Conservation (phyloP, 2,797 vertebrate genomes). For the Alauda arvensis region DNA sequence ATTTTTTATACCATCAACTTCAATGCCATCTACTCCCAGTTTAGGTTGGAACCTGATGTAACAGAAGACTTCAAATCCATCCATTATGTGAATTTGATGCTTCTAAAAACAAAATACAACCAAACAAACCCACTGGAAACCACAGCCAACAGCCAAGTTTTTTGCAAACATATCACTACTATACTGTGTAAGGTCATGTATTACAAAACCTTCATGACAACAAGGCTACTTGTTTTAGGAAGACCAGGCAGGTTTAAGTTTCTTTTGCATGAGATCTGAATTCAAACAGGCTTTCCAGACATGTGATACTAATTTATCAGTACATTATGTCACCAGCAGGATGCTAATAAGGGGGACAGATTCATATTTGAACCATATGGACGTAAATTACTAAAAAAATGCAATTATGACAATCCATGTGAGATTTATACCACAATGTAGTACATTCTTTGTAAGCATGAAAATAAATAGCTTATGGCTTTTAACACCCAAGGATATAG, state of each 20-base stretch:
- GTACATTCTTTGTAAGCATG: constrained; percentile 1
- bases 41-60: neutral
- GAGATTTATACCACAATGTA: constrained; percentile 12
- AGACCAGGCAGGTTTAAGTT: neutral
- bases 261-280: neutral
- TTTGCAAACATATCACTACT: neutral
- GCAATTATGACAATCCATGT: neutral
- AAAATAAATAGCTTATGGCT: constrained; percentile 44
- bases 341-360: neutral
- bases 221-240: neutral
- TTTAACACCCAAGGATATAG: constrained; percentile 43
- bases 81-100: rapidly evolving
- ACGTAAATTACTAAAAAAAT: constrained; percentile 1
- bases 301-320: constrained; percentile 2
- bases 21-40: neutral
- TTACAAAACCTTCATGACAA: neutral
- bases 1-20: neutral
- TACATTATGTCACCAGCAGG: constrained; percentile 1
- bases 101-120: neutral
- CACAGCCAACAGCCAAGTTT: neutral
- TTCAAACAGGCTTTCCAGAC: neutral
- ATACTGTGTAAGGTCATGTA: neutral
- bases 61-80: neutral
- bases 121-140: neutral
- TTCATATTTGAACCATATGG: constrained; percentile 15